Evolutionary conservation across 2,888 invertebrate genomes (phyloP), one percentile per base, ranked within the genome.

Genomic region (Galerucella calmariensis): DNA sequence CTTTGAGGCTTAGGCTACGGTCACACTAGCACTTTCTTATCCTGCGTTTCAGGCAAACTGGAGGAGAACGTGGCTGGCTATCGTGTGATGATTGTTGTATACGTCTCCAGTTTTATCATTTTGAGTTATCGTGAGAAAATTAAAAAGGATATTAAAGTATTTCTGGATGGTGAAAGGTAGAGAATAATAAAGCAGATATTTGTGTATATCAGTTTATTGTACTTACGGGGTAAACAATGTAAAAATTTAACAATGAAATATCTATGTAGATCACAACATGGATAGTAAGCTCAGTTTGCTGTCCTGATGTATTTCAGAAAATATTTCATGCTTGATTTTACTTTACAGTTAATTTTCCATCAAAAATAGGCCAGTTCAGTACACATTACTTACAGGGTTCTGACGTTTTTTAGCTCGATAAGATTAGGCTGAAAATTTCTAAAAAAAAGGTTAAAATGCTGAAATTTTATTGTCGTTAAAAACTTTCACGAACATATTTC

Each of bases 191-290:
- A 11, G 14, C 63, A 46, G 12, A 20, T 46, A 46, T 41, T 65
- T 65, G 27, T 74, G 27, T 72, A 66, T 73, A 48, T 75, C 73
- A 73, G 73, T 75, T 74, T 74, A 76, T 76, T 76, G 72, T 76
- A 76, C 74, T 74, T 75, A 77, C 68, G 63, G 75, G 73, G 73
- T 75, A 75, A 77, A 75, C 75, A 75, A 75, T 77, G 69, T 72
- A 76, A 77, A 72, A 76, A 77, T 77, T 77, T 53, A 77, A 77
- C 77, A 75, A 77, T 77, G 67, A 75, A 77, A 77, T 73, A 77
- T 77, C 72, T 73, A 75, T 77, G 77, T 75, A 75, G 75, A 77
- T 77, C 77, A 77, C 74, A 77, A 77, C 75, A 77, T 73, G 75
- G 71, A 73, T 74, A 72, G 66, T 74, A 77, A 77, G 76, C 74